Evolutionary conservation across 2,888 invertebrate species (phyloP), one percentile per base, ranked within the genome.

Genomic region (Lepidocyrtoides sp.): DNA sequence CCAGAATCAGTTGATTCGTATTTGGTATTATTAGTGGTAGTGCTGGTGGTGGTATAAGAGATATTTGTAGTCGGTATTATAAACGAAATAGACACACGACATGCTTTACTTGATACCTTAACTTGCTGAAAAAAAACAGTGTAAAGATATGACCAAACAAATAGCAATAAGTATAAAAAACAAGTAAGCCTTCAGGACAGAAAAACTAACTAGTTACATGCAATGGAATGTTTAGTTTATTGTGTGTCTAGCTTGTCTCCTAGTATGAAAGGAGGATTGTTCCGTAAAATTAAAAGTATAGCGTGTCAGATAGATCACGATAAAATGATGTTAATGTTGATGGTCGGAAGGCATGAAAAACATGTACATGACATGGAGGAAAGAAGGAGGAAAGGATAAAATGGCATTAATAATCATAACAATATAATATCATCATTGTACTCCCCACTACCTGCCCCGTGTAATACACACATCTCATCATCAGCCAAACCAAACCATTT

Each of bases 221-320:
- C 14, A n/a, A 32, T 17, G 54, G n/a, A 66, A 77, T 48, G 75
- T 23, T 75, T 4, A 12, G 41, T 44, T 75, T 75, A 41, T 8
- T 32, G 2, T 44, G 44, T 44, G 20, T 23, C 41, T 44, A 23
- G 20, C 17, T 20, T 48, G n/a, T 2, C 57, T 60, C 26, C 26
- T 32, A 26, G 29, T 10, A 23, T 36, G 32, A 26, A 44, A 72
- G 20, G 44, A 12, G 48, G 44, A 75, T 48, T 75, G 44, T 54
- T 79, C 57, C 57, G 48, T 48, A 60, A 60, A 29, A 7, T 10
- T 29, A 83, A 83, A 66, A 48, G 26, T 14, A 63, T 63, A 83
- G 82, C 82, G 82, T 83, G 82, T 83, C 63, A 83, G 63, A 66
- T 44, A 83, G 82, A 83, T 60, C 82, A 83, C 82, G 63, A 66